phyloP scores from a whole-genome alignment of 2,888 invertebrate species.

The Eurytoma californica region DNA sequence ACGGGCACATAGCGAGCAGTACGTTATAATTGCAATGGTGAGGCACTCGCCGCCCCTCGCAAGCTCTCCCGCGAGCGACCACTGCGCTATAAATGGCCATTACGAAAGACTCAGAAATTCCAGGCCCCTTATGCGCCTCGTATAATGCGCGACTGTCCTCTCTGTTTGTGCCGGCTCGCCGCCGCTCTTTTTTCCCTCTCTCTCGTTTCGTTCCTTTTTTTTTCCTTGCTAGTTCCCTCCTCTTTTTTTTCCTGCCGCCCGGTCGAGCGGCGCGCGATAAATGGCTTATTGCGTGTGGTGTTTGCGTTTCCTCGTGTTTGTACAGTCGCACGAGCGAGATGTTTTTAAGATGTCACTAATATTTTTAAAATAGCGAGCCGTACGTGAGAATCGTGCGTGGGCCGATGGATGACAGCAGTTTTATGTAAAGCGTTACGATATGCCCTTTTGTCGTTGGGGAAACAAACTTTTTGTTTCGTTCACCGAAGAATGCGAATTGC shows the following conservation, averaged over 20 bases:
- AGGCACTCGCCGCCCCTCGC: not conserved
- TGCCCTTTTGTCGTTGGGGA: too few species aligned
- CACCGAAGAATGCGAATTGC: too few species aligned
- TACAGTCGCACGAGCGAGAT: too few species aligned
- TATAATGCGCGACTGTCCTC: conserved; percentile 3
- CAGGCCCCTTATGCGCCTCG: conserved; percentile 19
- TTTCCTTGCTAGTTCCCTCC: too few species aligned
- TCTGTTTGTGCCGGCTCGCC: not conserved
- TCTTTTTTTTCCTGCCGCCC: not conserved
- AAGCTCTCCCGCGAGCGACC: not conserved
- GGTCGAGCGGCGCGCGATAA: not conserved
- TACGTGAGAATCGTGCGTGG: too few species aligned
- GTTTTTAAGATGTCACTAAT: too few species aligned
- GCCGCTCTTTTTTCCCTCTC: too few species aligned
- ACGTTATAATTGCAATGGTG: conserved; percentile 27
- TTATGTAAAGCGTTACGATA: too few species aligned
- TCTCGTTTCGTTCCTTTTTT: too few species aligned
- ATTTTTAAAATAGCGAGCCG: too few species aligned
- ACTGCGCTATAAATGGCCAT: conserved; percentile 49
- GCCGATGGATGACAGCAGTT: too few species aligned
- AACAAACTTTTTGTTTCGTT: too few species aligned
- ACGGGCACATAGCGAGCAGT: not conserved
- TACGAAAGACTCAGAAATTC: conserved; percentile 48
- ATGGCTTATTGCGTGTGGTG: not conserved
- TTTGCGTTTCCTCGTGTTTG: not conserved